Evolutionary conservation across 2,113 vertebrate species (phyloP), one percentile per base, ranked within the genome.

Genomic region (Paracanthobrama guichenoti): DNA sequence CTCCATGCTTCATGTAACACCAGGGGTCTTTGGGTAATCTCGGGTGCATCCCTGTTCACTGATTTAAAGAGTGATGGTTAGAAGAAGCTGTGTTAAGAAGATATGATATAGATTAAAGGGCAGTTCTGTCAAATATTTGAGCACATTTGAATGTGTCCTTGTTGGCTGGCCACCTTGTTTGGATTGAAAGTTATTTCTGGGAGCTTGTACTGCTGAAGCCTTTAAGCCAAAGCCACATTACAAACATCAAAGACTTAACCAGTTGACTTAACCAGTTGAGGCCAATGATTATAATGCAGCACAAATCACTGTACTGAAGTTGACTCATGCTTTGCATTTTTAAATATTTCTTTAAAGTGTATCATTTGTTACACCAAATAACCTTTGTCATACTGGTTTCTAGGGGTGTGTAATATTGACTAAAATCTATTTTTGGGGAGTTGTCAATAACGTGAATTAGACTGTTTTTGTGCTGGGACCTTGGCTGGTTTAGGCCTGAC

Each of bases 191-290:
- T 44, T 46, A 74, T 74, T 74, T 42, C 42, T 74, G 39, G 71
- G 42, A 48, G 11, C 71, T 74, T 44, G 39, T 48, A 26, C n/a
- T 46, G 71, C 71, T 73, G 42, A 73, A 72, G 69, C 69, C 39
- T 39, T 42, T 72, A 44, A 72, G 39, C 69, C 69, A 72, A 72
- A 44, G 20, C 39, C 42, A 11, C 42, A 73, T 46, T 24, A 73
- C 71, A 46, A 46, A 74, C 71, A 74, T 73, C 42, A 74, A 26
- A 73, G 44, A 24, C 12, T 24, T 48, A 16, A 74, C 22, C n/a
- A 74, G 71, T 74, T 74, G 4, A 73, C 12, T 24, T 48, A 16
- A 74, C 22, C n/a, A 74, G 71, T 74, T 74, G 4, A 73, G 71
- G 71, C 71, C 71, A 26, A 4, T 14, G 39, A 72, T 72, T 72